Base-by-base conservation (phyloP, 2,113 vertebrate genomes). In the Orycteropus afer region DNA sequence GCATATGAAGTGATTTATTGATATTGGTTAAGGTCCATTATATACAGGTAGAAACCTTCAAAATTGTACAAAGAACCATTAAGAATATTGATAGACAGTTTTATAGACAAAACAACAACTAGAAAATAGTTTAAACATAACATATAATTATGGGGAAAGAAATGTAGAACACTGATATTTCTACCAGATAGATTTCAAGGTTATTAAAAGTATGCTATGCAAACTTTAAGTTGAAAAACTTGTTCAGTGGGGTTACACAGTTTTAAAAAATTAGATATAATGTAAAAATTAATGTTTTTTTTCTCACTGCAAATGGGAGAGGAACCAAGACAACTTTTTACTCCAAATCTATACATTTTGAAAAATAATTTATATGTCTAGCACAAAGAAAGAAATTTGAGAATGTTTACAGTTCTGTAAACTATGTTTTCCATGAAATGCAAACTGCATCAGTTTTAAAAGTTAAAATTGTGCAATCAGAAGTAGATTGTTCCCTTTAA, bases 361-460 rank as follows among this genome's bases (percentile, higher is more conserved):
- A 97, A 97, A 97, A 97, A 97, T 80, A 97, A 96, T 95, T 98
- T 97, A 89, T 84, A 93, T 0, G 71, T 94, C 34, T 97, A 97
- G 89, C 83, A 97, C 95, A 98, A 97, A 84, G 49, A 96, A 90
- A 96, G 79, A 10, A 93, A 63, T 89, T 11, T 63, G 86, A 94
- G 87, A 86, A 94, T 74, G 91, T 69, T 69, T 76, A 84, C 76
- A 95, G 57, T 91, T 97, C 95, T 95, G 95, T 98, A 97, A 95
- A 96, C 97, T 89, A 40, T 82, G 73, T 90, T 96, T 97, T 93
- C 86, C 86, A 86, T 96, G 95, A 96, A 98, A 97, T 86, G 85
- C 67, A 83, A 95, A 95, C 77, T 71, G 93, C 84, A 96, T 95
- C 94, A 79, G 93, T 92, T 91, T 92, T 89, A 95, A 95, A 83